Conservation (phyloP, 1,140 invertebrate species). For the Argopecten irradians region DNA sequence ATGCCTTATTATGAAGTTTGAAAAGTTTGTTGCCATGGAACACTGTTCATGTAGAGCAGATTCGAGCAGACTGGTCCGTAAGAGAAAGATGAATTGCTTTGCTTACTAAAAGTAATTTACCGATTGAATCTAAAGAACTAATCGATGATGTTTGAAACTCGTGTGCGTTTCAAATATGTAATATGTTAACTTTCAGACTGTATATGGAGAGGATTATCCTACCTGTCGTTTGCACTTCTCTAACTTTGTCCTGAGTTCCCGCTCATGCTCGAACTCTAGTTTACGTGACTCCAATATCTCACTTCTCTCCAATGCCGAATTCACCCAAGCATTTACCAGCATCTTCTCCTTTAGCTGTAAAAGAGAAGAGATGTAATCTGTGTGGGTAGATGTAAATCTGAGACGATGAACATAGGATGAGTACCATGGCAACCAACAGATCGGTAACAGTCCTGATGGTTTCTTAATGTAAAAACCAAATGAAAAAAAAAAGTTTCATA, state of each 20-base stretch:
- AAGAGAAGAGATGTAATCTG: too few relatives aligned
- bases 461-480: too few relatives aligned
- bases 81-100: not conserved
- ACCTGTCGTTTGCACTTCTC: constrained; percentile 47
- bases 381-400: too few relatives aligned
- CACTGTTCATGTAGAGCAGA: too few relatives aligned
- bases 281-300: constrained; percentile 36
- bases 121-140: not conserved
- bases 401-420: too few relatives aligned
- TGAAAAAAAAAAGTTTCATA: too few relatives aligned
- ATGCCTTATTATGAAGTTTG: too few relatives aligned
- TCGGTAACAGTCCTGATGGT: too few relatives aligned
- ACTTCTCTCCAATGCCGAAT: constrained; percentile 24
- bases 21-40: too few relatives aligned
- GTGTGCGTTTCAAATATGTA: not conserved
- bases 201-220: not conserved
- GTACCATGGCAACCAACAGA: too few relatives aligned
- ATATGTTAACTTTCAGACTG: too few relatives aligned
- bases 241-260: constrained; percentile 35
- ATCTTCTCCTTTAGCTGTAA: constrained; percentile 43
- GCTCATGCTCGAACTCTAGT: constrained; percentile 36
- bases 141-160: not conserved
- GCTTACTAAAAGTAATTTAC: not conserved
- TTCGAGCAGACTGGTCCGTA: not conserved
- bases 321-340: constrained; percentile 39